These are phyloP conservation scores for Drosophila borealis DNA, from an alignment of 2,888 invertebrate species.

Conservation along the genomic window DNA sequence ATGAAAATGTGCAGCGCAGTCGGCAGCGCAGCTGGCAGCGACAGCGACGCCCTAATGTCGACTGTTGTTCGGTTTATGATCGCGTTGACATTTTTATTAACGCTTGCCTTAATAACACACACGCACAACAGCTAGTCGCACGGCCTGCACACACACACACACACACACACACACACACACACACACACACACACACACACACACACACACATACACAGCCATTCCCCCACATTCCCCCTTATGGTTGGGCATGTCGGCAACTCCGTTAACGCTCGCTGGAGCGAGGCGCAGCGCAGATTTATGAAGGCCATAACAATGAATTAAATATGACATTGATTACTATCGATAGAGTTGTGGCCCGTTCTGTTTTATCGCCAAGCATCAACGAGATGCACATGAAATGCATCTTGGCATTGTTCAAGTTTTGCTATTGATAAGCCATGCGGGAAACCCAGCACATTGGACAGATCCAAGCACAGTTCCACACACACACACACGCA, in stretches of 20 bases:
- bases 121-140: conserved; percentile 25
- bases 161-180: not conserved
- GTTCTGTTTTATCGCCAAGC: conserved; percentile 58
- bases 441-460: conserved; percentile 30
- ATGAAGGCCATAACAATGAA: conserved; percentile 79
- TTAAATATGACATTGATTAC: conserved; percentile 78
- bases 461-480: conserved; percentile 11
- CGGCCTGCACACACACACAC: not conserved
- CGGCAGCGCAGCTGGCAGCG: conserved; percentile 8
- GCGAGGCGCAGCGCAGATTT: conserved; percentile 62
- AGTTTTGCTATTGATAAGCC: conserved; percentile 45
- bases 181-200: not conserved
- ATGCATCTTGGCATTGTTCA: conserved; percentile 43
- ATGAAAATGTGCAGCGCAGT: conserved; percentile 48
- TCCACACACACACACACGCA: not conserved
- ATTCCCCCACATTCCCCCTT: not conserved
- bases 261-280: conserved; percentile 26
- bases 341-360: conserved; percentile 72
- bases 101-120: conserved; percentile 61
- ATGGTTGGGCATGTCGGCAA: not conserved
- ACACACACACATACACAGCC: not conserved
- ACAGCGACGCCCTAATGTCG: conserved; percentile 65
- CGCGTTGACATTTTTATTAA: conserved; percentile 80
- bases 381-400: conserved; percentile 65
- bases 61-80: conserved; percentile 67